A percentile compares a stretch with the other conserved stretches of the same genome.
Conservation (phyloP, 2,888 invertebrate species). For the Cyrtodaria siliqua region DNA sequence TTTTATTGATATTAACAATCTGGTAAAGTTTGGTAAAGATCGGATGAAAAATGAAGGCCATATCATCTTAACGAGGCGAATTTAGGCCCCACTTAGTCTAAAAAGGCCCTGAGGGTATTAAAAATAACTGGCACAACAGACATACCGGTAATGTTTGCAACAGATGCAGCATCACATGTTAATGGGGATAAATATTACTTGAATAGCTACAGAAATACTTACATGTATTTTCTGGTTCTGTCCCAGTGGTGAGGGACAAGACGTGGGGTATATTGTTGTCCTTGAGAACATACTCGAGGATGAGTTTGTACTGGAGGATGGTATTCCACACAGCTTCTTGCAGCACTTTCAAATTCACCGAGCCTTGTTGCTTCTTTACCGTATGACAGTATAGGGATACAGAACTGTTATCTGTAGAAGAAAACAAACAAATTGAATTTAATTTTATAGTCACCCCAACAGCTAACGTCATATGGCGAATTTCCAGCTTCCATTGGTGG, state of each 20-base stretch:
- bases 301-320: constrained; percentile 32
- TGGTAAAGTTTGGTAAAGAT: too few relatives aligned
- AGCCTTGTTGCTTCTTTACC: constrained; percentile 26
- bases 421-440: too few relatives aligned
- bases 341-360: constrained; percentile 1
- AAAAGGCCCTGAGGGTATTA: too few relatives aligned
- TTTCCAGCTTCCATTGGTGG: too few relatives aligned
- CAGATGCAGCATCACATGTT: too few relatives aligned
- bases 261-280: constrained; percentile 23
- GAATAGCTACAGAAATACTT: not conserved
- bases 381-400: constrained; percentile 38
- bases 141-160: not conserved
- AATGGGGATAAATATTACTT: too few relatives aligned
- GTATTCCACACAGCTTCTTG: constrained; percentile 49
- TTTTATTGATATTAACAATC: too few relatives aligned
- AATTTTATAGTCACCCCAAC: too few relatives aligned
- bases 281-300: constrained; percentile 35
- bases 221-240: not conserved
- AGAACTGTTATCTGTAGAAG: not conserved
- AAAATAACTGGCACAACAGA: not conserved
- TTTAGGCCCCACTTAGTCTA: too few relatives aligned
- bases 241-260: not conserved
- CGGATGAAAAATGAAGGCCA: too few relatives aligned
- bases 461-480: too few relatives aligned
- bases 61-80: too few relatives aligned